Evolutionary conservation across 2,113 vertebrate species (phyloP).

Genomic region (Gorilla gorilla): DNA sequence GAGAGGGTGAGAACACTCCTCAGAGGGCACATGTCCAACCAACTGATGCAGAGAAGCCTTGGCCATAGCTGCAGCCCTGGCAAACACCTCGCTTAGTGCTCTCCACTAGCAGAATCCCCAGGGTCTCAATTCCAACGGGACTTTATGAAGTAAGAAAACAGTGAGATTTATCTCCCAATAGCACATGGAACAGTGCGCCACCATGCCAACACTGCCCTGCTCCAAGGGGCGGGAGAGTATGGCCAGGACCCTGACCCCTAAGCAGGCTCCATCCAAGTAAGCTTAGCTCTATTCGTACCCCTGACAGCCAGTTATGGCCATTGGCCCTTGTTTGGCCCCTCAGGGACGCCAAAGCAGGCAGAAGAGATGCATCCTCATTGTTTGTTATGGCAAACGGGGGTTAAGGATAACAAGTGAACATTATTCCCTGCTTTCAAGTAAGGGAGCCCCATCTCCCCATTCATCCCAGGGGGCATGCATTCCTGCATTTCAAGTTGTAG

Average conservation of each 20-base stretch:
- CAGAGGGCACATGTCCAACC: background rate
- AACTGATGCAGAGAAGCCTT: conserved; percentile 32
- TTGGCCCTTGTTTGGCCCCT: background rate
- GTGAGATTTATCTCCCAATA: conserved; percentile 54
- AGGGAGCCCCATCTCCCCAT: background rate
- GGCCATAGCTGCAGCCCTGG: conserved; percentile 25
- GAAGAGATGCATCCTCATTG: background rate
- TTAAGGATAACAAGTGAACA: conserved; percentile 41
- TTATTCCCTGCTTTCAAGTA: background rate
- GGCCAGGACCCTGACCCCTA: background rate
- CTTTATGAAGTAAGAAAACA: conserved; percentile 67
- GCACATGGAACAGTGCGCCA: conserved; percentile 30
- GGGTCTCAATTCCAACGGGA: background rate
- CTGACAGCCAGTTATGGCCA: background rate
- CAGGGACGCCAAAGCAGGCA: conserved; percentile 20
- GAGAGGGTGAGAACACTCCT: conserved; percentile 6
- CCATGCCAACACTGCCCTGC: conserved; percentile 43
- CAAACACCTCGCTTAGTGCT: background rate
- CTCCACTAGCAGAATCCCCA: background rate
- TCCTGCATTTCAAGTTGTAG: conserved; percentile 22
- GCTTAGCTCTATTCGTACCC: background rate
- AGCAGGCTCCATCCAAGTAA: conserved; percentile 26
- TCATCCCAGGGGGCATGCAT: background rate
- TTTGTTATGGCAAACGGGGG: background rate
- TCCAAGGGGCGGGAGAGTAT: background rate